phyloP scores from a whole-genome alignment of 2,113 vertebrate species.

The Microtus pennsylvanicus region DNA sequence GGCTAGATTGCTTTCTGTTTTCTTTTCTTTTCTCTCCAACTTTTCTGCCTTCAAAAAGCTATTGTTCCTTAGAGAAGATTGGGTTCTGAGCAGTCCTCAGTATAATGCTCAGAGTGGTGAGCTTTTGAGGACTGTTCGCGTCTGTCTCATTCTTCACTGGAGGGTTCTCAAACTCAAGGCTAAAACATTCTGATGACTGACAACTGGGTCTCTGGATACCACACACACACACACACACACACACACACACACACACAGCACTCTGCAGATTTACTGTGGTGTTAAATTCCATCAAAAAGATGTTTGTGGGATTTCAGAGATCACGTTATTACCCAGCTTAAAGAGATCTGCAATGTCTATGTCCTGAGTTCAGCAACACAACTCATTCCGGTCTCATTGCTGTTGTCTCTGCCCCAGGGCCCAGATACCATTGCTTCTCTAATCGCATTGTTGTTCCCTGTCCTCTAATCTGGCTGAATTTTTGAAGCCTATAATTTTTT shows the following conservation, averaged over 20 bases:
- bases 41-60: neutral
- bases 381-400: neutral
- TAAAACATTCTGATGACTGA: neutral
- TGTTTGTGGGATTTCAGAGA: neutral
- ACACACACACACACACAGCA: too few species aligned
- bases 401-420: neutral
- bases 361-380: neutral
- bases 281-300: neutral
- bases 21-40: neutral
- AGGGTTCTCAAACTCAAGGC: neutral
- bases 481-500: neutral
- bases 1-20: neutral
- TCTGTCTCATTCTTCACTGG: neutral
- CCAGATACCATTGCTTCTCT: neutral
- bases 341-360: neutral
- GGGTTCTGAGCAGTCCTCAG: neutral
- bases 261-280: neutral
- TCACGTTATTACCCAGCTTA: neutral
- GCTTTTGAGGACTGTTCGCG: neutral
- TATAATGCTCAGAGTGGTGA: too few species aligned
- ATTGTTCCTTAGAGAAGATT: neutral
- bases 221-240: accelerated
- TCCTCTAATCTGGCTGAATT: neutral
- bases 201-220: neutral
- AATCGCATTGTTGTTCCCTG: neutral